Percentiles rank a stretch among this genome's conserved stretches.
Evolutionary conservation across 92 coral and sea anemone genomes (phyloP).

Genomic region (Muricea muricata): DNA sequence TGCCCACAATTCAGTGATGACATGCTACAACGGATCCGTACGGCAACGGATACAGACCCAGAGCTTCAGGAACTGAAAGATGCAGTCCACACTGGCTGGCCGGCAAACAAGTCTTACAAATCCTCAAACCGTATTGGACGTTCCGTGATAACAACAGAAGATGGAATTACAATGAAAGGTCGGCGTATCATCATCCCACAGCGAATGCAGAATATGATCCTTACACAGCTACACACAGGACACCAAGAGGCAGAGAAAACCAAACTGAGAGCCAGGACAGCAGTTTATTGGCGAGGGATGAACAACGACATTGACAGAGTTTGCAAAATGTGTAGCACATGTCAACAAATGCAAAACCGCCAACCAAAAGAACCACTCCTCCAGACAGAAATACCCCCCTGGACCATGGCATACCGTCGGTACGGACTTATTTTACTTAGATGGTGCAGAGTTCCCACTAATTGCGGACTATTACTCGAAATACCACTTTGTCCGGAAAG

Average conservation of each 20-base stretch:
- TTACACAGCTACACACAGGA: neutral
- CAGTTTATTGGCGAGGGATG: conserved; percentile 57
- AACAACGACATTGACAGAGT: conserved; percentile 71
- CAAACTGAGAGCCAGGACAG: conserved; percentile 53
- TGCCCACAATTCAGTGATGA: conserved; percentile 50
- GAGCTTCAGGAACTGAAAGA: conserved; percentile 43
- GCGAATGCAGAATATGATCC: conserved; percentile 37
- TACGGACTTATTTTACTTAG: conserved; percentile 42
- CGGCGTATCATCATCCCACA: conserved; percentile 50
- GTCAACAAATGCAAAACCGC: too few relatives aligned
- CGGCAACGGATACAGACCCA: conserved; percentile 12
- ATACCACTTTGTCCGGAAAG: conserved; percentile 66
- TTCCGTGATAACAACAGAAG: conserved; percentile 44
- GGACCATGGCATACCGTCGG: conserved; percentile 43
- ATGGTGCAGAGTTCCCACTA: conserved; percentile 19
- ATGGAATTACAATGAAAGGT: conserved; percentile 47
- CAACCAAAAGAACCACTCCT: too few relatives aligned
- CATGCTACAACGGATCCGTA: conserved; percentile 24
- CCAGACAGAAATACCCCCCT: too few relatives aligned
- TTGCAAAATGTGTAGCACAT: too few relatives aligned
- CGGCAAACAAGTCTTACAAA: conserved; percentile 36
- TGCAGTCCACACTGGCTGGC: conserved; percentile 59
- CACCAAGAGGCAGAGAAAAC: neutral
- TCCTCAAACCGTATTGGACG: conserved; percentile 50
- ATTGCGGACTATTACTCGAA: conserved; percentile 39